Percentiles rank a stretch among this genome's conserved stretches.
Evolutionary conservation across 2,113 vertebrate species (phyloP).

Genomic region (Stegostoma tigrinum): DNA sequence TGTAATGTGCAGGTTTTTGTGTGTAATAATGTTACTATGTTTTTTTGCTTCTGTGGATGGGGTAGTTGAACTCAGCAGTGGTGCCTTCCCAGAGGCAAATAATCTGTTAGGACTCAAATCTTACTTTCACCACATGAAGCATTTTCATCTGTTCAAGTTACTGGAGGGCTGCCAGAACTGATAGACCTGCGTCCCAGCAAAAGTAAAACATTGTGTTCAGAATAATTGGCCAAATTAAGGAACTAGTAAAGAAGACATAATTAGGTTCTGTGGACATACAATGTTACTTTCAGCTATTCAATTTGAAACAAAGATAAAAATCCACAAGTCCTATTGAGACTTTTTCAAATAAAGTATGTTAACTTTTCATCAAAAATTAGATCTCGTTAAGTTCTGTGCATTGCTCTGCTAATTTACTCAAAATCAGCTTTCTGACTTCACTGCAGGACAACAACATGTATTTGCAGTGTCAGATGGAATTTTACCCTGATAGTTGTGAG

Average conservation of each 20-base stretch:
- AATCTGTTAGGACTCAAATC: neutral
- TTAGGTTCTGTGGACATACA: neutral
- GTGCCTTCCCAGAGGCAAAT: neutral
- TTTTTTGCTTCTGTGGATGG: neutral
- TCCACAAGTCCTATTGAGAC: neutral
- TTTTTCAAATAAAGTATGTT: neutral
- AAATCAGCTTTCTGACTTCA: neutral
- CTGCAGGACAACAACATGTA: neutral
- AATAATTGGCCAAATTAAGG: neutral
- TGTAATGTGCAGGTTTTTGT: neutral
- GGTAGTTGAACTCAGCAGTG: neutral
- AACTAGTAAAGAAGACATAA: neutral
- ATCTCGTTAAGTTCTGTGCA: neutral
- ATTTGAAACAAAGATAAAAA: neutral
- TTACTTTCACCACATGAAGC: neutral
- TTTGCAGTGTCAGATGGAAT: too few species aligned
- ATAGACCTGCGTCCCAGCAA: neutral
- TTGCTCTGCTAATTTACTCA: neutral
- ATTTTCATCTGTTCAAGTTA: neutral
- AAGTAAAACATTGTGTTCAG: neutral
- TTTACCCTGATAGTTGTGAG: too few species aligned
- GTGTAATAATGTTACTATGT: neutral
- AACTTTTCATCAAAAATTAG: too few species aligned
- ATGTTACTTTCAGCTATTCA: neutral
- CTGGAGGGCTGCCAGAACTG: neutral